Base-by-base conservation (phyloP, 2,113 vertebrate genomes). In the Rynchops niger region DNA sequence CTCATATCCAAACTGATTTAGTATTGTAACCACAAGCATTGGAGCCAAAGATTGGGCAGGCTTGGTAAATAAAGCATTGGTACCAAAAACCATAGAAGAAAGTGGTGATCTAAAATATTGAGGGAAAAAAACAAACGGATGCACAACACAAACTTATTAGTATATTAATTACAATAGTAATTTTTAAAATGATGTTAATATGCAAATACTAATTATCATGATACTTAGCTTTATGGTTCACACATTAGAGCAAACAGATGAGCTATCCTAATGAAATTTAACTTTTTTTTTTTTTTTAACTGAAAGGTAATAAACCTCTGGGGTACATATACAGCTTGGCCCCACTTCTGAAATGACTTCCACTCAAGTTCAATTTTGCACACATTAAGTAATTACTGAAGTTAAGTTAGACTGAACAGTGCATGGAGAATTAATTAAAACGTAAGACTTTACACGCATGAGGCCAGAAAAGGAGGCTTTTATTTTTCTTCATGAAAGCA, bases 41-140 rank as follows among this genome's bases (percentile, higher is more conserved):
- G 99, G 99, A 12, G 99, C 99, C 95, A 99, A 97, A 80, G 99
- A 99, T 87, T 99, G 99, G 38, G 98, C 99, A 34, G 99, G 99
- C 91, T 99, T 99, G 30, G 99, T 99, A 97, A 99, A 99, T 78
- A 99, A 97, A 59, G 99, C 99, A 88, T 99, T 99, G 42, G 99
- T 99, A 74, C 99, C 99, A 98, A 99, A 99, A 91, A 99, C 98
- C 99, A 99, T 98, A 11, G 99, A 99, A 16, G 98, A 99, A 70
- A 99, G 97, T 7, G 99, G 99, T 47, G 98, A 98, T 80, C 99
- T 99, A 86, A 71, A 97, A 95, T 23, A 94, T 79, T 94, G 40
- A 78, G 61, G 66, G 61, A 30, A 86, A 53, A 43, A 95, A 8
- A 3, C 7, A 38, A 65, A 65, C 8, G 3, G 82, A 67, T 49